These are phyloP conservation scores for Peromyscus melanophrys DNA, from an alignment of 2,797 vertebrate genomes.

Conservation along the genomic window DNA sequence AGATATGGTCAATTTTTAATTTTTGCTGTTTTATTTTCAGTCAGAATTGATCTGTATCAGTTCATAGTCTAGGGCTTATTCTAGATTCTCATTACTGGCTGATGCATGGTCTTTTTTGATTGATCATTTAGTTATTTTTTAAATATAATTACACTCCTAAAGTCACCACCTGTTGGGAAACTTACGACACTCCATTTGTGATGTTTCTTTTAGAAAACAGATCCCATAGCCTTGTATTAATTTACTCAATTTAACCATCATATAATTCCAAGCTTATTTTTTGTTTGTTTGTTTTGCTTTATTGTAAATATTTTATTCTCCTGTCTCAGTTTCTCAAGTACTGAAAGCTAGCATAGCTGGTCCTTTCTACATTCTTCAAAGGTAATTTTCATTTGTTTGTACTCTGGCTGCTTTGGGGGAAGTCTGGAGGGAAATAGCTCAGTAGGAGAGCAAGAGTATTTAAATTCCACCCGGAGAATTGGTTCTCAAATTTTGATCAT, in stretches of 20 bases:
- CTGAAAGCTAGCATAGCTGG: background rate
- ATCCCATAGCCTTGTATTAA: background rate
- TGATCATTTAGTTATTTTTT: background rate
- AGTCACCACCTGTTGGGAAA: background rate
- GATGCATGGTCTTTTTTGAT: background rate
- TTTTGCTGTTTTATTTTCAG: background rate
- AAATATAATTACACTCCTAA: background rate
- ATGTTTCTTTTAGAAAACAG: background rate
- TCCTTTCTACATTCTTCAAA: background rate
- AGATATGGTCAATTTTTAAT: background rate
- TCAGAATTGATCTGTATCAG: background rate
- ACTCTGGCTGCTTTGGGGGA: background rate
- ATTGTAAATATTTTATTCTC: background rate
- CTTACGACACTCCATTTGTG: background rate
- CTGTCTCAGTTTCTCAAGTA: background rate
- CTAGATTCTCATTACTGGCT: background rate
- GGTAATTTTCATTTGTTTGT: background rate
- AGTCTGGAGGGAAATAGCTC: background rate
- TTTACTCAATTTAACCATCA: background rate
- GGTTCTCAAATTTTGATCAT: background rate
- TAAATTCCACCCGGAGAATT: background rate
- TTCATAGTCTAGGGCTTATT: background rate
- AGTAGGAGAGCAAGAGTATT: background rate
- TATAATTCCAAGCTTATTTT: background rate
- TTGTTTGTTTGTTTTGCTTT: background rate